A percentile compares a stretch with the other conserved stretches of the same genome.
These are phyloP conservation scores for Rhincodon typus DNA, from an alignment of 2,797 vertebrate genomes.

Conservation along the genomic window DNA sequence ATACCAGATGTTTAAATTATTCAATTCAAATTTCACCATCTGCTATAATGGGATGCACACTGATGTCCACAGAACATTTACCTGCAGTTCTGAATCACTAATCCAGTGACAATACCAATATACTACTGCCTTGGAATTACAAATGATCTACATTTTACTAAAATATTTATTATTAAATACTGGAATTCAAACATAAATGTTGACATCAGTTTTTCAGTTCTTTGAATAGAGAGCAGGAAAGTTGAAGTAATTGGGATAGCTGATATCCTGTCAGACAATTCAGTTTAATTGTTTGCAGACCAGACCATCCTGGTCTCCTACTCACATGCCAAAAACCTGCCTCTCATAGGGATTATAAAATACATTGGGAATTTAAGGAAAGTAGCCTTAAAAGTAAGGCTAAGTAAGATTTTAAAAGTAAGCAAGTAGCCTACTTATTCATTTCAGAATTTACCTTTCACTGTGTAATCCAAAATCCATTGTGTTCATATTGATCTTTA, in stretches of 20 bases:
- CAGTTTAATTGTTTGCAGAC: background rate
- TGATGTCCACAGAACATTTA: no score
- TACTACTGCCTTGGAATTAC: background rate
- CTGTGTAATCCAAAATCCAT: background rate
- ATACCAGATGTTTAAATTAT: no score
- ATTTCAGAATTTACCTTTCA: constrained; percentile 15
- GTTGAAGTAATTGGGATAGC: no score
- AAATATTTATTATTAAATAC: background rate
- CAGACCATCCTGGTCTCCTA: background rate
- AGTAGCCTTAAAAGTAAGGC: no score
- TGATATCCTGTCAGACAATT: background rate
- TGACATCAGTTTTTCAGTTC: background rate
- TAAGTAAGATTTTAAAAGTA: background rate
- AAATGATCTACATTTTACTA: background rate
- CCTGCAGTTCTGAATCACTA: no score
- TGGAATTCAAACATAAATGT: background rate
- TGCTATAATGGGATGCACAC: no score
- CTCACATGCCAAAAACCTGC: background rate
- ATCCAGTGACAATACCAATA: no score
- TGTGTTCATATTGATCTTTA: background rate
- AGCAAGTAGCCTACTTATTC: background rate
- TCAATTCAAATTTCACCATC: no score
- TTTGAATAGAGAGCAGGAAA: background rate
- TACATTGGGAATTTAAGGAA: background rate
- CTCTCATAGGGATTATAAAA: background rate